Evolutionary conservation across 35 echinoderm and acorn worm species (phyloP).

Genomic region (Lytechinus pictus): DNA sequence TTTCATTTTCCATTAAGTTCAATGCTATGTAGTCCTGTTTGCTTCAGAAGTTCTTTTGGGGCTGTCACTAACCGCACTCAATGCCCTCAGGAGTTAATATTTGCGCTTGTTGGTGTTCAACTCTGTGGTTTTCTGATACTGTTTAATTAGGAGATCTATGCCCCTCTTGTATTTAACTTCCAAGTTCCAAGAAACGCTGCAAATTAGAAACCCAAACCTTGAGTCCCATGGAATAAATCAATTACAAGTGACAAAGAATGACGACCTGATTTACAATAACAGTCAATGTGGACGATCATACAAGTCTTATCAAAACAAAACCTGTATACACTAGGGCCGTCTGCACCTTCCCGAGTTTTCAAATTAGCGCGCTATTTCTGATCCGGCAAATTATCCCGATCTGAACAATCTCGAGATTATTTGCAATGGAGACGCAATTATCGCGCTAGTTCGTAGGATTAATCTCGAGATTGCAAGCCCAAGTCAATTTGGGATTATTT

Average conservation of each 20-base stretch:
- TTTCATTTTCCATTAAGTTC: background rate
- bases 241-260: background rate
- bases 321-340: no score
- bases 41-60: background rate
- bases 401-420: no score
- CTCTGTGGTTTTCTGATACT: background rate
- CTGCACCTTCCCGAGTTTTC: no score
- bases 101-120: background rate
- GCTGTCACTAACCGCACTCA: background rate
- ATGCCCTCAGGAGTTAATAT: background rate
- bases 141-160: constrained; percentile 11
- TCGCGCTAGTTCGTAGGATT: no score
- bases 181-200: background rate
- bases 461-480: no score
- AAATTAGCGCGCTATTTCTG: no score
- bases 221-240: background rate
- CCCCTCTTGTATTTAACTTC: background rate
- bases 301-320: no score
- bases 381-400: no score
- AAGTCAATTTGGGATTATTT: no score
- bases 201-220: background rate
- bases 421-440: no score
- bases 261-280: background rate
- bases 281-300: no score
- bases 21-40: background rate